Evolutionary conservation across 2,113 vertebrate species (phyloP).

Genomic region (Trematocara zebra): DNA sequence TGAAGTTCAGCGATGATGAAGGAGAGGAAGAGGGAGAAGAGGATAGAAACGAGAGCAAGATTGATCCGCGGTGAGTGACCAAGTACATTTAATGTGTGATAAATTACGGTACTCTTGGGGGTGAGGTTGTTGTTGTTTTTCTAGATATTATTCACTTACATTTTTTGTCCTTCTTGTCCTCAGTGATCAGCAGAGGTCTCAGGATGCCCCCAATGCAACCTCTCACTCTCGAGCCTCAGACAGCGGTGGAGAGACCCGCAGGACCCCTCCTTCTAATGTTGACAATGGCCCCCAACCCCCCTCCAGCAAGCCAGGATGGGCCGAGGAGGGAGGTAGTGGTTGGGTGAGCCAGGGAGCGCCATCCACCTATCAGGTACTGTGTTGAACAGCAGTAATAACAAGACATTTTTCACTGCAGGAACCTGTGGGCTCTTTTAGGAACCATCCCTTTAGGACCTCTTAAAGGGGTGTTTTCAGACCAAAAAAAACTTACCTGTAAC

Average conservation of each 20-base stretch:
- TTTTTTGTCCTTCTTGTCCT: not conserved
- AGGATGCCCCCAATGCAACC: constrained; percentile 47
- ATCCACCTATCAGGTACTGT: constrained; percentile 76
- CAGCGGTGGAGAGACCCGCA: constrained; percentile 60
- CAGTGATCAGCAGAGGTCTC: constrained; percentile 65
- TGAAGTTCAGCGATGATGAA: constrained; percentile 94
- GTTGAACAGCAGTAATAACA: not conserved
- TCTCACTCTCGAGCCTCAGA: constrained; percentile 66
- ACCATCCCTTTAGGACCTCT: not conserved
- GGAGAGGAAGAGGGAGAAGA: constrained; percentile 85
- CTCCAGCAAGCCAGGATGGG: constrained; percentile 79
- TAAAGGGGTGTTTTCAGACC: not conserved
- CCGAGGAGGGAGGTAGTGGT: constrained; percentile 75
- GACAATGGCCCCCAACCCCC: constrained; percentile 69
- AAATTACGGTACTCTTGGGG: not conserved
- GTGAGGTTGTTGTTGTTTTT: not conserved
- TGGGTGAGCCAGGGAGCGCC: constrained; percentile 66
- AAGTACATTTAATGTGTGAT: not conserved
- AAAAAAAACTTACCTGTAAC: not conserved
- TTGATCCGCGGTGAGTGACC: constrained; percentile 65
- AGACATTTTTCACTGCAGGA: not conserved
- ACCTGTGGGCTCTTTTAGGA: not conserved
- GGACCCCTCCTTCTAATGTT: constrained; percentile 70
- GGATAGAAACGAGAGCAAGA: constrained; percentile 70
- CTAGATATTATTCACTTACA: not conserved